Evolutionary conservation across 2,797 vertebrate genomes (phyloP).

Genomic region (Buphagus erythrorhynchus): DNA sequence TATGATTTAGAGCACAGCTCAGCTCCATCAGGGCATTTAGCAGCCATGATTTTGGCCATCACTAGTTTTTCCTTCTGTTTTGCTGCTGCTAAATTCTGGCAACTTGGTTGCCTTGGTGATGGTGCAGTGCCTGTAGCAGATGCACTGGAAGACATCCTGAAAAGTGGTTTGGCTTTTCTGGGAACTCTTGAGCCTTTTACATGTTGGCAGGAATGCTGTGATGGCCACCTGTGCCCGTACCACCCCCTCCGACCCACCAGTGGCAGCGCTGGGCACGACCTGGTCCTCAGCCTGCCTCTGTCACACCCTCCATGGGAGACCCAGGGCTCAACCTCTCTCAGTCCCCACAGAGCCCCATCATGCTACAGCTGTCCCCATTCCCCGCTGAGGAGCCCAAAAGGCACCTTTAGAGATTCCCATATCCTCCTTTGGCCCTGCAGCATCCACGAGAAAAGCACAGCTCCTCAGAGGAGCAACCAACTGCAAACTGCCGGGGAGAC

Average conservation of each 20-base stretch:
- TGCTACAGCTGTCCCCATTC: background rate
- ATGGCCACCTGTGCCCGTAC: background rate
- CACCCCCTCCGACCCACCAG: rapidly evolving
- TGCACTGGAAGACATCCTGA: background rate
- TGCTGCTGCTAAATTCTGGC: background rate
- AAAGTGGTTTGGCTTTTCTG: background rate
- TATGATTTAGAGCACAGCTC: background rate
- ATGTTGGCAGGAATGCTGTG: background rate
- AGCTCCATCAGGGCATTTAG: background rate
- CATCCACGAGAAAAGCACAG: background rate
- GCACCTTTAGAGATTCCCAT: background rate
- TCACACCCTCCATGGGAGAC: rapidly evolving
- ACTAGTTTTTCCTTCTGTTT: background rate
- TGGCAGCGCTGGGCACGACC: background rate
- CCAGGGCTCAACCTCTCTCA: background rate
- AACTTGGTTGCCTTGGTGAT: constrained; percentile 47
- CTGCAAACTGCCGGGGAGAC: constrained; percentile 31
- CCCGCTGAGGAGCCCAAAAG: background rate
- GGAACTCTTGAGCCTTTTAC: background rate
- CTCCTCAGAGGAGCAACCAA: constrained; percentile 26
- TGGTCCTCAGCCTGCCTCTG: background rate
- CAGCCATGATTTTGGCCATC: background rate
- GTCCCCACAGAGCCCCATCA: background rate
- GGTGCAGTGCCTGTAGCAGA: background rate
- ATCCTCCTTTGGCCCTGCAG: background rate